Evolutionary conservation across 2,888 invertebrate species (phyloP).

Genomic region (Junonia oenone): DNA sequence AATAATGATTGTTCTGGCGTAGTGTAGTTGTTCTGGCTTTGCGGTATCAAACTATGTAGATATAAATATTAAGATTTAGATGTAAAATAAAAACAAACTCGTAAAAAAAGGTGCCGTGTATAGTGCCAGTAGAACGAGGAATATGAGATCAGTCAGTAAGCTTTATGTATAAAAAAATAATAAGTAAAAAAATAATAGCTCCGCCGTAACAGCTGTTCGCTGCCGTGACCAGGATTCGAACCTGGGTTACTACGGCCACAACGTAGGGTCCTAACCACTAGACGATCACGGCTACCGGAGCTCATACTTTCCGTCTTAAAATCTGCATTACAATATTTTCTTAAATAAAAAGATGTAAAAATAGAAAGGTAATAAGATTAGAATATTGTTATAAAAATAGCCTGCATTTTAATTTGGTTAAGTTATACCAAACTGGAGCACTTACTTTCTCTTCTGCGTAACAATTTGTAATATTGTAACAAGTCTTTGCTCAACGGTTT

Average conservation of each 20-base stretch:
- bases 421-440: slow-evolving; percentile 11
- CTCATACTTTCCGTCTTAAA: slow-evolving; percentile 4
- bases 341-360: slow-evolving; percentile 5
- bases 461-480: not conserved
- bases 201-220: slow-evolving; percentile 48
- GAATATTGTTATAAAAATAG: not conserved
- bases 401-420: not conserved
- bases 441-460: slow-evolving; percentile 4
- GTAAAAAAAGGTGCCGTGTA: too few species aligned
- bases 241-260: slow-evolving; percentile 88
- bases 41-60: too few species aligned
- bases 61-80: too few species aligned
- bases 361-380: not conserved
- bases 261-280: slow-evolving; percentile 89
- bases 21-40: too few species aligned
- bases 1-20: too few species aligned
- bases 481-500: not conserved
- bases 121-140: too few species aligned
- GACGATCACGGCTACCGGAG: slow-evolving; percentile 77
- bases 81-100: too few species aligned
- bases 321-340: not conserved
- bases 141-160: too few species aligned
- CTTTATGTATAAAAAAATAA: too few species aligned
- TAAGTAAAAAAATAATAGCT: slow-evolving; percentile 29
- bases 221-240: slow-evolving; percentile 86